These are phyloP conservation scores for Felis chaus DNA, from an alignment of 2,113 vertebrate species.

Conservation along the genomic window DNA sequence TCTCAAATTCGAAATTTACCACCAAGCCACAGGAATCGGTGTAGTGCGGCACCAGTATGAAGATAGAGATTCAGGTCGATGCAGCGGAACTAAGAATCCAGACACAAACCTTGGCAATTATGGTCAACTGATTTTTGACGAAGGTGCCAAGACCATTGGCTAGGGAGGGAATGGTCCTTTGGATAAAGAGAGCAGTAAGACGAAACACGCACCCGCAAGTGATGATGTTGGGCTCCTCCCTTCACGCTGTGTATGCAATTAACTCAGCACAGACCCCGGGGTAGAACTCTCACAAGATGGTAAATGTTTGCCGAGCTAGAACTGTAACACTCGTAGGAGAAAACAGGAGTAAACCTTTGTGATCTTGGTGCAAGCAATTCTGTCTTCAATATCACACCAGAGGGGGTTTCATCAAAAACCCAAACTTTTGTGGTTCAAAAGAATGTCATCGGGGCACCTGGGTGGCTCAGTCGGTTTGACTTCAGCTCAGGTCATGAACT, in stretches of 20 bases:
- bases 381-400: not conserved
- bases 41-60: rapidly evolving
- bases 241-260: not conserved
- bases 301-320: not conserved
- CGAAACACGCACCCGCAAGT: rapidly evolving
- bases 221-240: not conserved
- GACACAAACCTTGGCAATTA: not conserved
- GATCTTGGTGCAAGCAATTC: not conserved
- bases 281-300: not conserved
- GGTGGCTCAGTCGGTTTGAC: too few relatives aligned
- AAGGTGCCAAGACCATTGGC: not conserved
- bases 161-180: not conserved
- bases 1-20: not conserved
- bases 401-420: not conserved
- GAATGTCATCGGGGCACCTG: not conserved
- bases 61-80: not conserved
- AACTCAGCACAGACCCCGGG: rapidly evolving
- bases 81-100: too few relatives aligned
- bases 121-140: not conserved
- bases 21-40: rapidly evolving
- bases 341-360: not conserved
- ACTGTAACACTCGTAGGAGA: not conserved
- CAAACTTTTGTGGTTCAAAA: not conserved
- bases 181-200: rapidly evolving
- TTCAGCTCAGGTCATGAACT: too few relatives aligned